Conservation (phyloP, 2,113 vertebrate genomes). For the Ceyx melanurus region DNA sequence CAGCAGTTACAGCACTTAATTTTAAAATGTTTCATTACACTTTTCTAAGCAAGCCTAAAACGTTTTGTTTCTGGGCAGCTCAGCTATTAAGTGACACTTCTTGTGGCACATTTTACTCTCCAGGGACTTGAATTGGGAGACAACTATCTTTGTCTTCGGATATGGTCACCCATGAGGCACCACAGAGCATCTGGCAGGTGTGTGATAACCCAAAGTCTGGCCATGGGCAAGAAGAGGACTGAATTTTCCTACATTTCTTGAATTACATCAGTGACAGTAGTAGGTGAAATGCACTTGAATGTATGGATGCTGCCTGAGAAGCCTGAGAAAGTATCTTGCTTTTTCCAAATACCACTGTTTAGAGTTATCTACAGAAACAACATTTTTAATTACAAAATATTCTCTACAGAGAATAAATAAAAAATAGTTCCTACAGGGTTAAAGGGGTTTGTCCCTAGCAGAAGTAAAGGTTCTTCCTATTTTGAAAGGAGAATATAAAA, state of each 20-base stretch:
- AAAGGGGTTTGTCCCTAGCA: neutral
- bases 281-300: neutral
- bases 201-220: neutral
- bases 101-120: neutral
- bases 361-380: neutral
- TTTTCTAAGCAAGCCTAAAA: neutral
- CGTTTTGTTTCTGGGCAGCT: neutral
- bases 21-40: neutral
- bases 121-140: neutral
- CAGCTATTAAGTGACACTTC: neutral
- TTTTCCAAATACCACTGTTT: neutral
- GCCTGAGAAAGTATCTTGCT: neutral
- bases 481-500: neutral
- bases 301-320: neutral
- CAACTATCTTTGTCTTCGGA: neutral
- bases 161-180: neutral
- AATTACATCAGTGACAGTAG: neutral
- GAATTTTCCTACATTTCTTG: neutral
- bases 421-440: neutral
- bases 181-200: neutral
- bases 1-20: neutral
- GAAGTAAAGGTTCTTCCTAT: neutral
- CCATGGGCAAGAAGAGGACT: neutral
- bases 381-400: neutral
- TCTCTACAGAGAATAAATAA: neutral